Percentiles rank a stretch among this genome's conserved stretches.
These are phyloP conservation scores for Leptarthrus brevirostris DNA, from an alignment of 2,888 invertebrate genomes.

Conservation along the genomic window DNA sequence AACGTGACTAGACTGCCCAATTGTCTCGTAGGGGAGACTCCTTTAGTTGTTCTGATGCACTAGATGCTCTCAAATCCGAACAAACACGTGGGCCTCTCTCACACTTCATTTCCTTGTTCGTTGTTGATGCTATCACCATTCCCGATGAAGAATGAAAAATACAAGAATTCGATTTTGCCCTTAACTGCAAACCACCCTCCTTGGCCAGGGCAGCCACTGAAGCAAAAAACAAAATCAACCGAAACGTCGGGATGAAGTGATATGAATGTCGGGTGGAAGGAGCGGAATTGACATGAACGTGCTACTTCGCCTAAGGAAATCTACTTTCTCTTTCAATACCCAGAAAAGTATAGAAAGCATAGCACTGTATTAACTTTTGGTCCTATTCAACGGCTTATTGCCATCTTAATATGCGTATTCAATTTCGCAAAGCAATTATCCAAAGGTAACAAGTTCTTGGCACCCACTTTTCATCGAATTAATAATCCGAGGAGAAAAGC, in stretches of 20 bases:
- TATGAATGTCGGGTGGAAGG: neutral
- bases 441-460: conserved; percentile 6
- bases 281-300: conserved; percentile 21
- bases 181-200: conserved; percentile 14
- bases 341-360: neutral
- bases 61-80: conserved; percentile 36
- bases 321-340: neutral
- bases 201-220: conserved; percentile 1
- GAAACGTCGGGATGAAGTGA: neutral
- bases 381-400: neutral
- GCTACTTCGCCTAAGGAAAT: conserved; percentile 3
- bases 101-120: conserved; percentile 6
- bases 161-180: conserved; percentile 38
- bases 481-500: neutral
- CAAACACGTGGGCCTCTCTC: conserved; percentile 37
- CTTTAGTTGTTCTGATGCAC: conserved; percentile 26
- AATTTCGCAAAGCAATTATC: neutral
- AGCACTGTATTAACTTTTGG: too few relatives aligned
- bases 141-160: conserved; percentile 37
- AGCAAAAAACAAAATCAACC: conserved; percentile 7
- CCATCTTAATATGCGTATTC: neutral
- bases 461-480: conserved; percentile 33
- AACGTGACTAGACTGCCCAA: conserved; percentile 52
- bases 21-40: neutral
- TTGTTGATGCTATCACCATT: neutral